Conservation (phyloP, 2,888 invertebrate species). For the Lepidocyrtoides sp. region DNA sequence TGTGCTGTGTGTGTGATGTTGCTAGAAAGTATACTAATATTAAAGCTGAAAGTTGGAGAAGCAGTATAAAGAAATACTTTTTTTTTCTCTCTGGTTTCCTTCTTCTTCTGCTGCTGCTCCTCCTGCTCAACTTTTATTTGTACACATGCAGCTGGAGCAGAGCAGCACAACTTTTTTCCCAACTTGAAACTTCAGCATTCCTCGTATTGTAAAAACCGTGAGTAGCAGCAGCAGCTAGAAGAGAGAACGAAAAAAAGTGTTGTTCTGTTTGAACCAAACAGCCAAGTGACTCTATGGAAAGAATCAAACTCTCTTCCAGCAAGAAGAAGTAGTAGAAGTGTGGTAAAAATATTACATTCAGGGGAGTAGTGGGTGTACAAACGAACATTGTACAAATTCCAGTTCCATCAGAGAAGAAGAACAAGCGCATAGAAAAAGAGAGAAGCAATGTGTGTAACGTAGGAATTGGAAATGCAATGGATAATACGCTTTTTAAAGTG, state of each 20-base stretch:
- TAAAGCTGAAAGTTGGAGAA: background rate
- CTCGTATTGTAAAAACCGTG: background rate
- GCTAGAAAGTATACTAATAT: background rate
- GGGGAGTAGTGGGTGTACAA: background rate
- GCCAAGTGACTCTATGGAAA: slow-evolving; percentile 24
- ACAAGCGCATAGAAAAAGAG: background rate
- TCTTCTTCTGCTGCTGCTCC: no score
- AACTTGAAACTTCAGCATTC: background rate
- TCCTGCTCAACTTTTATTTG: background rate
- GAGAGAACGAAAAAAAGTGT: slow-evolving; percentile 4
- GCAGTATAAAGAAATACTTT: slow-evolving; percentile 23
- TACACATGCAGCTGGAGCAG: background rate
- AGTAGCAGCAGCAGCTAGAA: background rate
- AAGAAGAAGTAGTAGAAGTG: background rate
- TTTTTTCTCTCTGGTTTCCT: background rate
- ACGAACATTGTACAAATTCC: background rate
- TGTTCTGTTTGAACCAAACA: background rate
- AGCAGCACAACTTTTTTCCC: background rate
- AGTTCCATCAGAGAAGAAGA: background rate
- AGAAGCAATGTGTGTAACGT: background rate
- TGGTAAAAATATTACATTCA: background rate
- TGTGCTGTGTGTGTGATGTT: background rate
- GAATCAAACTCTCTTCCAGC: background rate
- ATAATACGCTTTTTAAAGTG: slow-evolving; percentile 16
- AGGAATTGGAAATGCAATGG: slow-evolving; percentile 13